Evolutionary conservation across 2,888 invertebrate genomes (phyloP), one percentile per base, ranked within the genome.

Genomic region (Steinernema hermaphroditum): DNA sequence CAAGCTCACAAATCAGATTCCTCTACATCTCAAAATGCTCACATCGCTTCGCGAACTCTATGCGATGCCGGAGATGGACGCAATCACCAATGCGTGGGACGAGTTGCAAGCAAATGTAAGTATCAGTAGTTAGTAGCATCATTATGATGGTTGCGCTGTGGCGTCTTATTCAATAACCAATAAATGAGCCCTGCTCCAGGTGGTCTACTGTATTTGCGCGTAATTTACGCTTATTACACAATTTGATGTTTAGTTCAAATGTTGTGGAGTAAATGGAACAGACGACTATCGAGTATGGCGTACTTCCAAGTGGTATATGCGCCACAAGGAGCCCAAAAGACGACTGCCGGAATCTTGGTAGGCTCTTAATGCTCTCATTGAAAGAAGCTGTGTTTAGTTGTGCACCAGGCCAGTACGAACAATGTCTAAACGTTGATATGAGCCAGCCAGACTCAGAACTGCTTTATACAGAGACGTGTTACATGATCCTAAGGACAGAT

Each of bases 231-330:
- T 69, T 70, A 24, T 73, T 75, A 27, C 19, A 49, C 27, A 41
- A 54, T 22, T 54, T 4, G 1, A 37, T 16, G n/a, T 71, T 32
- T 74, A 85, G 84, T 86, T 84, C 74, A 75, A 81, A 73, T 86
- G 86, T 71, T 86, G 86, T 72, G 86, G 85, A 32, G 85, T 86
- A 8, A 84, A 86, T 68, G 85, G 84, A 24, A 84, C 83, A 0
- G 81, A 83, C 41, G 81, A 86, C 71, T 81, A 76, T 22, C 74
- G 74, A n/a, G 77, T 86, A 29, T 86, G 86, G 86, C 72, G 82
- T 29, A 84, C 83, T 14, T 83, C 85, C 22, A 86, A 86, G 68
- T 86, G 86, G 86, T 82, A 84, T 71, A 85, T 85, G 85, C 85
- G 84, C 74, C 80, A 83, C 70, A 77, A 73, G 73, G 74, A 69